phyloP scores from a whole-genome alignment of 2,888 invertebrate genomes.

The Dorcus parallelipipedus region DNA sequence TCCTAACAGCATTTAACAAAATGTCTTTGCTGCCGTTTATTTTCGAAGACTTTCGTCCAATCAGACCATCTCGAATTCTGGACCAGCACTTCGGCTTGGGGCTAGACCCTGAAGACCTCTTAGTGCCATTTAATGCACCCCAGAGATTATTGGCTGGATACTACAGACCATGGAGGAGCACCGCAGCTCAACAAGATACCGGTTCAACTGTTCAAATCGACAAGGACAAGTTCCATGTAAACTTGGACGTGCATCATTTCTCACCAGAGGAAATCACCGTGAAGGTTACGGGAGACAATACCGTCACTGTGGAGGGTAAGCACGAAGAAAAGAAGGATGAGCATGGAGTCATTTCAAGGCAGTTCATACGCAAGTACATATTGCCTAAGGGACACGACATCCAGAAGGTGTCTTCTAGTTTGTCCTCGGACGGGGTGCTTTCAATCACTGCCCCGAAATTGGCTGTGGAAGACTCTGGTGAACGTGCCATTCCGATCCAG shows the following conservation, averaged over 20 bases:
- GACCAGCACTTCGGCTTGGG: conserved; percentile 50
- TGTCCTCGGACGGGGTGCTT: conserved; percentile 74
- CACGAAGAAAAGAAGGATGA: conserved; percentile 73
- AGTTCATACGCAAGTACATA: conserved; percentile 71
- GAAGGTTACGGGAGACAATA: conserved; percentile 63
- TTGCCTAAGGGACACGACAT: conserved; percentile 73
- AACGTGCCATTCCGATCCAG: conserved; percentile 49
- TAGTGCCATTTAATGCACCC: conserved; percentile 38
- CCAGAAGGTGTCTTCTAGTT: conserved; percentile 65
- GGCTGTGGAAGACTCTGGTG: conserved; percentile 40
- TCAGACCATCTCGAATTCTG: conserved; percentile 28
- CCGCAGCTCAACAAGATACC: conserved; percentile 58
- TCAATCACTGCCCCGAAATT: conserved; percentile 63
- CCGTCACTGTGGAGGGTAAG: conserved; percentile 72
- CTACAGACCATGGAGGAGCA: conserved; percentile 49
- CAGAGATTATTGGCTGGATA: conserved; percentile 31
- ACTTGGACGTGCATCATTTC: conserved; percentile 75
- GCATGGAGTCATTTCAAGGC: conserved; percentile 73
- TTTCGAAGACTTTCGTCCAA: conserved; percentile 5
- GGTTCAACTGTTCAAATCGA: conserved; percentile 57
- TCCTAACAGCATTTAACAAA: background rate
- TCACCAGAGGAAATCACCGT: conserved; percentile 75
- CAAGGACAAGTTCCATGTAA: conserved; percentile 68
- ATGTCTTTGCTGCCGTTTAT: conserved; percentile 15
- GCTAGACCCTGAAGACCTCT: conserved; percentile 47